These are phyloP conservation scores for Actinia equina DNA, from an alignment of 64 coral and sea anemone species.

Conservation along the genomic window DNA sequence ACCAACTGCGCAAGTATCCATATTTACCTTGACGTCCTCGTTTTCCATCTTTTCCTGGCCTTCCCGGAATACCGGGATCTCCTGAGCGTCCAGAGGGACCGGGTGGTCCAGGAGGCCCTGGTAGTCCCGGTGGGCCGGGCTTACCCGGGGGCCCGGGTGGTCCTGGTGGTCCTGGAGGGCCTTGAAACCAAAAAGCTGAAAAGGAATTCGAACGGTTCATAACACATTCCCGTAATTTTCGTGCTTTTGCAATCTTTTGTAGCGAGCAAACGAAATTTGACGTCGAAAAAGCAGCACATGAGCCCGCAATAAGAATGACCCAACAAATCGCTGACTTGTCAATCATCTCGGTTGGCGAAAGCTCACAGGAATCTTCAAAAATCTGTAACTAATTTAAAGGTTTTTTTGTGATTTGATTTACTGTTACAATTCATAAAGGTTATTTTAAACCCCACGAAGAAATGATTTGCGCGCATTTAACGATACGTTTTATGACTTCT, in stretches of 20 bases:
- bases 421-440: neutral
- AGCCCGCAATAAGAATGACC: neutral
- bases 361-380: neutral
- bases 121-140: neutral
- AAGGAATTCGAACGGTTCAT: neutral
- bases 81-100: neutral
- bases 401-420: neutral
- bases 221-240: neutral
- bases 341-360: neutral
- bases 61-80: neutral
- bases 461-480: too few relatives aligned
- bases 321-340: neutral
- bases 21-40: neutral
- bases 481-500: too few relatives aligned
- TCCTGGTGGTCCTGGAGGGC: conserved; percentile 9
- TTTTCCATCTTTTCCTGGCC: conserved; percentile 10
- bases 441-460: too few relatives aligned
- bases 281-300: neutral
- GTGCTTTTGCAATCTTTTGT: neutral
- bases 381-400: neutral
- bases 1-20: neutral
- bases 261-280: neutral
- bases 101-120: neutral
- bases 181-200: neutral
- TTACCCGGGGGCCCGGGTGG: conserved; percentile 6